Percentiles rank a stretch among this genome's conserved stretches.
These are phyloP conservation scores for Lithophane semibrunnea DNA, from an alignment of 2,888 invertebrate genomes.

Conservation along the genomic window DNA sequence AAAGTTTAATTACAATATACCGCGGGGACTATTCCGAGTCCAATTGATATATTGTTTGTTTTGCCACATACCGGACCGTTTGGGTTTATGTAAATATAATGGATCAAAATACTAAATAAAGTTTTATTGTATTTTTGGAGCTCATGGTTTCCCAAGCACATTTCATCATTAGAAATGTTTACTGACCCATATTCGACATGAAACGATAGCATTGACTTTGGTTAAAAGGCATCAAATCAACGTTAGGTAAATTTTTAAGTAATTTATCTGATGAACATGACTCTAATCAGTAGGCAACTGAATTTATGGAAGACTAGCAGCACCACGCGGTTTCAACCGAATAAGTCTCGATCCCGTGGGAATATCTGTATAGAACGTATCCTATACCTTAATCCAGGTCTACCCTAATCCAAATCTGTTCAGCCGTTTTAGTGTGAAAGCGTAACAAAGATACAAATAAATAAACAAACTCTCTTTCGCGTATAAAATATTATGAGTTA, in stretches of 20 bases:
- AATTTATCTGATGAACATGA: background rate
- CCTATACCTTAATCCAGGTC: too few relatives aligned
- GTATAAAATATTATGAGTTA: too few relatives aligned
- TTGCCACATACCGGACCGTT: constrained; percentile 8
- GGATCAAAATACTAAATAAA: background rate
- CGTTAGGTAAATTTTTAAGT: background rate
- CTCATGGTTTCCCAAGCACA: background rate
- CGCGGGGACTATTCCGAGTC: constrained; percentile 12
- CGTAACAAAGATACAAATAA: too few relatives aligned
- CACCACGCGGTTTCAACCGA: too few relatives aligned
- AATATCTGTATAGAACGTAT: too few relatives aligned
- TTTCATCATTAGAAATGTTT: background rate
- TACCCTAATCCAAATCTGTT: too few relatives aligned
- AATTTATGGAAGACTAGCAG: background rate
- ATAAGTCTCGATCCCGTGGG: too few relatives aligned
- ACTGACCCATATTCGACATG: background rate
- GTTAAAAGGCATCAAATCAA: background rate
- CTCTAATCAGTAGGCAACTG: background rate
- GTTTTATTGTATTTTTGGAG: background rate
- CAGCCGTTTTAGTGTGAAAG: too few relatives aligned
- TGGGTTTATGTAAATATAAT: constrained; percentile 10
- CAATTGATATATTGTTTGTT: constrained; percentile 46
- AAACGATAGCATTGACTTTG: background rate
- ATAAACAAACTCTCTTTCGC: too few relatives aligned
- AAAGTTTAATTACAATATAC: constrained; percentile 58